Evolutionary conservation across 2,113 vertebrate species (phyloP).

Genomic region (Salvelinus fontinalis): DNA sequence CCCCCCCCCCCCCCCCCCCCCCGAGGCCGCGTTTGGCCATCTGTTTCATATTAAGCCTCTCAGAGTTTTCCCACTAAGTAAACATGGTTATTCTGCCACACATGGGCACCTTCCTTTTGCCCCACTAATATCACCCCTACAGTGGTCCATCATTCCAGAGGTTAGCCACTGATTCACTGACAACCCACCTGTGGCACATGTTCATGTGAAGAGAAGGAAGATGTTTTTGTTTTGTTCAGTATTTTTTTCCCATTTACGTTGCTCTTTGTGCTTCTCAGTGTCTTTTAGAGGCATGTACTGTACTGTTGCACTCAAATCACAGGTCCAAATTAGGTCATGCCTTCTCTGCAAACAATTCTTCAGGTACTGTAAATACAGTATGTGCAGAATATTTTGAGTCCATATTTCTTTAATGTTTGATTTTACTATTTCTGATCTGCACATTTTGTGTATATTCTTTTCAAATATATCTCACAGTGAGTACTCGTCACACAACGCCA

Average conservation of each 20-base stretch:
- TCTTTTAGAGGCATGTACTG: no score
- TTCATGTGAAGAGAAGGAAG: not conserved
- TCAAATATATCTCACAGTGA: not conserved
- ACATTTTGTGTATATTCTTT: not conserved
- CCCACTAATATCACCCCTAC: constrained; percentile 49
- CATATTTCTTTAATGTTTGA: not conserved
- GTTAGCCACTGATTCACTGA: not conserved
- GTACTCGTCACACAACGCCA: not conserved
- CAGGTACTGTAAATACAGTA: no score
- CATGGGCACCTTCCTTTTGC: constrained; percentile 46
- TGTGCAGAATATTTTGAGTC: not conserved
- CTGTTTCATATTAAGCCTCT: constrained; percentile 53
- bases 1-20: no score
- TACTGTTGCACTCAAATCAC: no score
- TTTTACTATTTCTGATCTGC: not conserved
- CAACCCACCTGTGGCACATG: not conserved
- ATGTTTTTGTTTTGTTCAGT: not conserved
- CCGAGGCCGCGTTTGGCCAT: constrained; percentile 58
- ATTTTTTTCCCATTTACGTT: not conserved
- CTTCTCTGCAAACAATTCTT: no score
- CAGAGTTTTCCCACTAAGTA: constrained; percentile 46
- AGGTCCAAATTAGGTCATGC: no score
- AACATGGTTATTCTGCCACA: constrained; percentile 48
- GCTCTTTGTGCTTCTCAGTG: not conserved
- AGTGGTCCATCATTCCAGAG: constrained; percentile 16